Evolutionary conservation across 2,113 vertebrate species (phyloP).

Genomic region (Phocoena sinus): DNA sequence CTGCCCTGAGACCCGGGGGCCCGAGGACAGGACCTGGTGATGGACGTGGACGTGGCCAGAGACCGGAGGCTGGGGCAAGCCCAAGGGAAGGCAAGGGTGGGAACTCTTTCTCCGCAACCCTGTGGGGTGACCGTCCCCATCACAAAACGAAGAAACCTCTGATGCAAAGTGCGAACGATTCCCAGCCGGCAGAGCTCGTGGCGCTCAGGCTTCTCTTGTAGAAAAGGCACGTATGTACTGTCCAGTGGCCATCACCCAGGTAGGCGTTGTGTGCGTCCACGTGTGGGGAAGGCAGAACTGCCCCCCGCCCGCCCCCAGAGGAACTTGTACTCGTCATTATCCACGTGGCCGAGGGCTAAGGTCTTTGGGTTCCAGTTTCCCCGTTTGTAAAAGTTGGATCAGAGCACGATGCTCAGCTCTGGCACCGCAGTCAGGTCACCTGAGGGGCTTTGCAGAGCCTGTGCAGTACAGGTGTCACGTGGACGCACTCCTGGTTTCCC

Average conservation of each 20-base stretch:
- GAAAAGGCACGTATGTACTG: accelerated
- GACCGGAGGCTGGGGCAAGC: neutral
- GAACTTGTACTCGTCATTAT: accelerated
- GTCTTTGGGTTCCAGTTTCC: neutral
- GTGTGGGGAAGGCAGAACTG: neutral
- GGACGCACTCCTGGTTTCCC: accelerated
- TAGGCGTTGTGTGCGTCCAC: accelerated
- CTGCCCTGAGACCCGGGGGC: neutral
- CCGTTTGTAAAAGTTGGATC: accelerated
- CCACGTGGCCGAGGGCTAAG: neutral
- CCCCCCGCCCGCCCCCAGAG: neutral
- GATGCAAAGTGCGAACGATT: accelerated
- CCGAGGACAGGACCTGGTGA: neutral
- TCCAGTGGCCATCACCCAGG: accelerated
- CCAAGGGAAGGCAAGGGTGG: neutral
- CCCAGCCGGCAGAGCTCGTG: accelerated
- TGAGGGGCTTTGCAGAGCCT: neutral
- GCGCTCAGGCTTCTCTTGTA: neutral
- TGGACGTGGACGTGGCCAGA: accelerated
- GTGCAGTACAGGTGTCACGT: accelerated
- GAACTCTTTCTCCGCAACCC: neutral
- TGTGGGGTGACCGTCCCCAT: accelerated
- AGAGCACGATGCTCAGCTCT: accelerated
- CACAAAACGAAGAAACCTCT: neutral
- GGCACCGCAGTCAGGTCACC: accelerated